Evolutionary conservation across 2,888 invertebrate species (phyloP), one percentile per base, ranked within the genome.

Genomic region (Orthosia gracilis): DNA sequence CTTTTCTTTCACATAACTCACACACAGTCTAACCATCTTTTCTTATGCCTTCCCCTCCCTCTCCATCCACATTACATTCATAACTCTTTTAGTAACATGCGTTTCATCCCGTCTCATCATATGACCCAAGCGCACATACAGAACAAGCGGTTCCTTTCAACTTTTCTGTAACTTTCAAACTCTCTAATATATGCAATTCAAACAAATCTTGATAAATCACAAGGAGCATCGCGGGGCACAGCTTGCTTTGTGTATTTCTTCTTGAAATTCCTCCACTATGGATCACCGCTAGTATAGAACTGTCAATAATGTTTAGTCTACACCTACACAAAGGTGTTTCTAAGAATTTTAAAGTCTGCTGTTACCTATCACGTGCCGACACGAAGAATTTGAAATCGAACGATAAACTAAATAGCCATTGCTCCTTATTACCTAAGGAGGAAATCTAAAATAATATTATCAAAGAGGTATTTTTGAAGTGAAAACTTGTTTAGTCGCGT

Each of bases 241-340:
- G 1, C 31, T n/a, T 5, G 18, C 0, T n/a, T 18, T 54, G 49
- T 18, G 21, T 78, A 49, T 71, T 69, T 63, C 47, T 68, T 21
- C 13, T 49, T 49, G 1, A 31, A 76, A 69, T 61, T 67, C 54
- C 45, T 3, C 18, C 15, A 21, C 15, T 12, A 52, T 62, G 23
- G 65, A 80, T 80, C 55, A 52, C 58, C 13, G 15, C 47, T 18
- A 18, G 13, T 55, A 47, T 49, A 62, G 71, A 84, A 52, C 71
- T 77, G 77, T 70, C 76, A 72, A 77, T 81, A 64, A 69, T 83
- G 83, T 84, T 84, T 84, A 84, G 85, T 84, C 85, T 84, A 69
- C 55, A 49, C 31, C 85, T 79, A 73, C 58, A 55, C 31, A 54
- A 64, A 82, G 65, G 70, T 84, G 61, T 82, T 82, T 64, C 70